Base-by-base conservation (phyloP, 2,888 invertebrate species). In the Eristalinus aeneus region DNA sequence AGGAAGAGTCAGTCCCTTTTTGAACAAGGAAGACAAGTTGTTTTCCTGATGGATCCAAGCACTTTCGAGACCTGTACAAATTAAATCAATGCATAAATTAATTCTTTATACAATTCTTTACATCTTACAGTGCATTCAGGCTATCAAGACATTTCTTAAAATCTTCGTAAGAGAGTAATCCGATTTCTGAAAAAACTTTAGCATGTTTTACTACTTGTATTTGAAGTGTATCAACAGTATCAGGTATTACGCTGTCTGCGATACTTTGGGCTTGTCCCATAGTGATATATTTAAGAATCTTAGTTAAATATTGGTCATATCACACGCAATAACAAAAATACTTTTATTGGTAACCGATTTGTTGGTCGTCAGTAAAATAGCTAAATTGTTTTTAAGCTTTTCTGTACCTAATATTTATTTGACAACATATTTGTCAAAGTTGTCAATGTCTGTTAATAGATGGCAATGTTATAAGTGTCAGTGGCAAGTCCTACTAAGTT, bases 1-100 rank as follows among this genome's bases (percentile, higher is more conserved):
- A 90, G 0, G 95, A 94, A 0, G 94, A 92, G 90, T 95, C 95
- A 3, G 95, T 94, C 2, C 95, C 95, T 87, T 94, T 94, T 89
- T 95, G 95, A 1, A 96, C 93, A 61, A 94, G 94, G 92, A 96
- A 96, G 53, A 95, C 91, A 32, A 96, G 90, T 89, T 94, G 94
- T 89, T 95, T 95, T 0, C 95, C 95, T 88, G 94, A 93, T 4
- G 93, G 91, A 91, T 95, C 95, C 82, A 94, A 93, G 89, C 94
- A 95, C 89, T 94, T 94, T 81, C 93, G 93, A 0, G 95, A 94
- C 78, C 95, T 95, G 87, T 1, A 23, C 22, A 23, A 23, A 56
- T 23, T 1, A 56, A 56, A 63, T 20, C 36, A 31, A 53, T 23
- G 23, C 32, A 4, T 31, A 20, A 39, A 16, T 16, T n/a, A 53